These are phyloP conservation scores for Chymomyza fuscimana DNA, from an alignment of 2,888 invertebrate species.

Conservation along the genomic window DNA sequence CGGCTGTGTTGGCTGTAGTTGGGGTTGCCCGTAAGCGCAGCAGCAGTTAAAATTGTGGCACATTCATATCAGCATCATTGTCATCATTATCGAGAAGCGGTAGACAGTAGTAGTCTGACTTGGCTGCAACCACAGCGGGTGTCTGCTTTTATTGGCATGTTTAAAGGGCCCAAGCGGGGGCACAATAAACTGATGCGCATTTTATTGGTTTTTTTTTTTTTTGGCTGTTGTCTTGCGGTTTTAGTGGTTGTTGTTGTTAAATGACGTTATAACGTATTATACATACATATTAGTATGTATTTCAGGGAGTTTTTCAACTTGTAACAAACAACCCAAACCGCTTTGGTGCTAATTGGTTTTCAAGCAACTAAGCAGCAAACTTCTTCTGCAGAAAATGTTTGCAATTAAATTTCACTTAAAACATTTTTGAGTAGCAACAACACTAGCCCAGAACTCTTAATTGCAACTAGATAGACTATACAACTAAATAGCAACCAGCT, in stretches of 20 bases:
- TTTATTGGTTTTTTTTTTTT: constrained; percentile 22
- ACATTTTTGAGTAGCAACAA: constrained; percentile 17
- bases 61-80: constrained; percentile 37
- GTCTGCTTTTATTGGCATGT: not conserved
- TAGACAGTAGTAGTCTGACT: not conserved
- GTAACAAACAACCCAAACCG: not conserved
- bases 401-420: constrained; percentile 71
- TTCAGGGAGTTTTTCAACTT: not conserved
- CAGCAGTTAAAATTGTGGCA: not conserved
- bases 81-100: constrained; percentile 38
- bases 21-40: not conserved
- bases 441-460: not conserved
- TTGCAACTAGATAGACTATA: constrained; percentile 36
- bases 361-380: constrained; percentile 24
- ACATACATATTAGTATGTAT: not conserved
- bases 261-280: constrained; percentile 3
- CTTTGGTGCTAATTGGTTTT: constrained; percentile 46
- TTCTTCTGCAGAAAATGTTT: constrained; percentile 44
- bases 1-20: not conserved
- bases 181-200: constrained; percentile 25
- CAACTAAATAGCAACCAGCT: constrained; percentile 26
- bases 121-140: not conserved
- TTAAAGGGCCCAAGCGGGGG: not conserved
- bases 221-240: constrained; percentile 20
- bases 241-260: constrained; percentile 37